Conservation (phyloP, 2,797 vertebrate genomes). For the Poeciliopsis paucimaculata region DNA sequence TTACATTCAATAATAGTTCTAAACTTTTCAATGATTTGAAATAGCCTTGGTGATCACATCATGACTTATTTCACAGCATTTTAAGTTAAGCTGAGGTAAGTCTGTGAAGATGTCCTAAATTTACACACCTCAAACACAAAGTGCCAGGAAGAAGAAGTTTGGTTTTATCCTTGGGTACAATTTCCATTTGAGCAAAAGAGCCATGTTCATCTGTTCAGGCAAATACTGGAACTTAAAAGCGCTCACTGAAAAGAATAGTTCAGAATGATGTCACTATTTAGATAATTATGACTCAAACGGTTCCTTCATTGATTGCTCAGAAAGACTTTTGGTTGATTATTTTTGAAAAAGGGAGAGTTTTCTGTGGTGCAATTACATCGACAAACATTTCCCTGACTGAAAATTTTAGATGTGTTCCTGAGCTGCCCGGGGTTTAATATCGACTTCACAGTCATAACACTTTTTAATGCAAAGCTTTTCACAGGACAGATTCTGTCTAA, state of each 20-base stretch:
- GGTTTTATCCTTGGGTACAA: neutral
- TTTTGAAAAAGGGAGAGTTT: neutral
- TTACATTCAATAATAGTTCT: neutral
- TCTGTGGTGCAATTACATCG: neutral
- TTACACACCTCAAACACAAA: neutral
- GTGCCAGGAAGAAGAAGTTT: neutral
- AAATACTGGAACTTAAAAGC: neutral
- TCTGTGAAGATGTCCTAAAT: neutral
- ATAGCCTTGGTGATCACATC: neutral
- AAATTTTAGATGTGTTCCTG: neutral
- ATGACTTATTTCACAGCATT: neutral
- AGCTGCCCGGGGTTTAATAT: neutral
- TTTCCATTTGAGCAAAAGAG: neutral
- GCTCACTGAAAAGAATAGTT: neutral
- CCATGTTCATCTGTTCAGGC: neutral
- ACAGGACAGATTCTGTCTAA: neutral
- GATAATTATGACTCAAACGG: neutral
- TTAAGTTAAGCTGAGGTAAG: neutral
- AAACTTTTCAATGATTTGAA: neutral
- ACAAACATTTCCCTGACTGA: neutral
- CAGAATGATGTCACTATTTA: neutral
- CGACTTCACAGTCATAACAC: neutral
- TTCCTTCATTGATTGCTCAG: neutral
- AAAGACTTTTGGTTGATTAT: neutral
- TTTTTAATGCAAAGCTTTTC: neutral